phyloP scores from a whole-genome alignment of 2,797 vertebrate genomes.

The Mastacembelus armatus region DNA sequence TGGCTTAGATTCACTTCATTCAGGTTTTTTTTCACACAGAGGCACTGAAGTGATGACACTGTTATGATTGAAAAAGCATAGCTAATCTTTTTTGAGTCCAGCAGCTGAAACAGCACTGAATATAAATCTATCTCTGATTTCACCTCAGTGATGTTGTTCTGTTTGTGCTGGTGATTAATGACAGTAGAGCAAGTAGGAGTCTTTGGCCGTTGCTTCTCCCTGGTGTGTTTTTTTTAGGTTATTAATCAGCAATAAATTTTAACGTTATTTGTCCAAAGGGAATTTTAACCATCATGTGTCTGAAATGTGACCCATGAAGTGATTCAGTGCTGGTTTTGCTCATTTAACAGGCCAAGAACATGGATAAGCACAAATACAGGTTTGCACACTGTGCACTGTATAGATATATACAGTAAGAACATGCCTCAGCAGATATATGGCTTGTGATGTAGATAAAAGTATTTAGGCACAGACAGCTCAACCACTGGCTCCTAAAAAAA shows the following conservation, averaged over 20 bases:
- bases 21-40: too few relatives aligned
- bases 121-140: slow-evolving; percentile 57
- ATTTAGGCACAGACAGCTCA: slow-evolving; percentile 25
- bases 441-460: slow-evolving; percentile 27
- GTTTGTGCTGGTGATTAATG: slow-evolving; percentile 52
- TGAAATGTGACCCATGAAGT: slow-evolving; percentile 26
- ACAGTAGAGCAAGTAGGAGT: slow-evolving; percentile 25
- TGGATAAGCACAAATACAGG: not conserved
- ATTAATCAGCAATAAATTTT: slow-evolving; percentile 56
- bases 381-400: too few relatives aligned
- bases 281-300: slow-evolving; percentile 16
- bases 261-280: slow-evolving; percentile 30
- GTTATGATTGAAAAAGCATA: slow-evolving; percentile 37
- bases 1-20: too few relatives aligned
- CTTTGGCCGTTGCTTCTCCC: slow-evolving; percentile 30
- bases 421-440: not conserved
- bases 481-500: slow-evolving; percentile 7
- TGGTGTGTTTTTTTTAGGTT: slow-evolving; percentile 29
- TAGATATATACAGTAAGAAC: too few relatives aligned
- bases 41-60: slow-evolving; percentile 22
- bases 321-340: slow-evolving; percentile 38
- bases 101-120: slow-evolving; percentile 59
- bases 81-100: slow-evolving; percentile 46
- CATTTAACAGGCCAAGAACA: slow-evolving; percentile 10
- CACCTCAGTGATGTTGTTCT: slow-evolving; percentile 51